phyloP scores from a whole-genome alignment of 2,888 invertebrate species.

The Ophion obscuratus region DNA sequence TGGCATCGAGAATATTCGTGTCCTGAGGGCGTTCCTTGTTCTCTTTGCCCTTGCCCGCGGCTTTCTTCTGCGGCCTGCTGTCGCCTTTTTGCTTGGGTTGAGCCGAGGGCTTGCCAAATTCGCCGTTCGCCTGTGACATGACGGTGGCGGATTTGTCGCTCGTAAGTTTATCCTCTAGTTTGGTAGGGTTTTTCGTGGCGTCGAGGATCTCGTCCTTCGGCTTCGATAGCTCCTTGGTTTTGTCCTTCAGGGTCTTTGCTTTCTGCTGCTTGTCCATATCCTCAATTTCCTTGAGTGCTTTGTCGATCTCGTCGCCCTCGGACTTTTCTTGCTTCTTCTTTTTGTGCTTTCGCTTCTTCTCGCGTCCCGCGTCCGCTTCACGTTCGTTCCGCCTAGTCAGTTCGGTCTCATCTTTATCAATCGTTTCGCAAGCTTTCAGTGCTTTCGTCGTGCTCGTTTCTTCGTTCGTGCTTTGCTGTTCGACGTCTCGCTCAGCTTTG shows the following conservation, averaged over 20 bases:
- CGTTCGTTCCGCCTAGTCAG: constrained; percentile 45
- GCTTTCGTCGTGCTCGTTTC: constrained; percentile 40
- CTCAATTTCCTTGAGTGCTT: constrained; percentile 84
- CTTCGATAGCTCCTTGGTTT: constrained; percentile 69
- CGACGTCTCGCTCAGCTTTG: constrained; percentile 56
- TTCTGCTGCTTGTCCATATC: constrained; percentile 80
- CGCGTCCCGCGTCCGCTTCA: constrained; percentile 68
- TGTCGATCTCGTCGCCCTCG: constrained; percentile 84
- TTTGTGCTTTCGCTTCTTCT: constrained; percentile 79
- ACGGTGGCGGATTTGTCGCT: constrained; percentile 37
- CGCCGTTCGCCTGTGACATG: constrained; percentile 30
- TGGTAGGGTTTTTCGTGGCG: constrained; percentile 24
- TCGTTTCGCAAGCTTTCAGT: constrained; percentile 43
- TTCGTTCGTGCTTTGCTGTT: constrained; percentile 53
- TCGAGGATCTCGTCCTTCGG: constrained; percentile 58
- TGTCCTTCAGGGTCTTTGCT: constrained; percentile 75
- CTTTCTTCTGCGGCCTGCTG: constrained; percentile 49
- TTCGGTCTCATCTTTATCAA: constrained; percentile 76
- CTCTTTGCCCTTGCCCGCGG: constrained; percentile 53
- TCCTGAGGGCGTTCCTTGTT: constrained; percentile 53
- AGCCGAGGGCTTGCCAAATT: constrained; percentile 32
- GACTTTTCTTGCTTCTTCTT: constrained; percentile 78
- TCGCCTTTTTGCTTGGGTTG: constrained; percentile 49
- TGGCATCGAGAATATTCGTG: constrained; percentile 25
- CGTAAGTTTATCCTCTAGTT: constrained; percentile 58